Conservation (phyloP, 2,888 invertebrate species). For the Aproaerema taeniolella region DNA sequence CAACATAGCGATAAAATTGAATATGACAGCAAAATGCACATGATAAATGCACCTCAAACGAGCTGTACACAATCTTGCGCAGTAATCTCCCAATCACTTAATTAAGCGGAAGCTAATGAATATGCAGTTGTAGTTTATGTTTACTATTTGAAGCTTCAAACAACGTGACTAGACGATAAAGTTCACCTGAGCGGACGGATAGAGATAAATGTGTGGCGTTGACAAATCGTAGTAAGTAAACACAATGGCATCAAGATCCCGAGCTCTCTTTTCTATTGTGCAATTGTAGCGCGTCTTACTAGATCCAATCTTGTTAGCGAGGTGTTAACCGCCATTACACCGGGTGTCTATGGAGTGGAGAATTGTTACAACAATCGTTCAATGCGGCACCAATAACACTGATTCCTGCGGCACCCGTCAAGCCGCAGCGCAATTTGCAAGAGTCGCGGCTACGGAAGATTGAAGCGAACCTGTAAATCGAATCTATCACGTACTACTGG, state of each 20-base stretch:
- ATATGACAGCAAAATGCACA: slow-evolving; percentile 44
- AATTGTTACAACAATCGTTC: slow-evolving; percentile 25
- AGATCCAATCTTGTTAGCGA: slow-evolving; percentile 29
- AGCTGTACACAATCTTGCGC: slow-evolving; percentile 31
- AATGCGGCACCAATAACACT: slow-evolving; percentile 26
- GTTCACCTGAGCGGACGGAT: no score
- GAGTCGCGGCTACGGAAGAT: slow-evolving; percentile 52
- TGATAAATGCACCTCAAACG: slow-evolving; percentile 43
- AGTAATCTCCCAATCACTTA: slow-evolving; percentile 32
- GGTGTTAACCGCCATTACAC: slow-evolving; percentile 27
- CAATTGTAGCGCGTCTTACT: slow-evolving; percentile 25
- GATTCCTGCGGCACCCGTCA: slow-evolving; percentile 49
- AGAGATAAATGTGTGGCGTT: slow-evolving; percentile 14
- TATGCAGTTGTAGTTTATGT: slow-evolving; percentile 4
- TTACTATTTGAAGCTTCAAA: slow-evolving; percentile 10
- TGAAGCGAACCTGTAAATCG: slow-evolving; percentile 69
- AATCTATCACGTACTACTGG: slow-evolving; percentile 65
- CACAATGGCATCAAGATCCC: slow-evolving; percentile 28
- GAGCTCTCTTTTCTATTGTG: slow-evolving; percentile 24
- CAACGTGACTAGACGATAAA: no score
- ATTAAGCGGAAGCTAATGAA: slow-evolving; percentile 17
- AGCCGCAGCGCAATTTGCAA: slow-evolving; percentile 66
- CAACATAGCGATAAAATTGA: slow-evolving; percentile 43
- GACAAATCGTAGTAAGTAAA: slow-evolving; percentile 24
- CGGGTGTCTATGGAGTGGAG: slow-evolving; percentile 33